Conservation (phyloP, 2,113 vertebrate genomes). For the Oreochromis aureus region DNA sequence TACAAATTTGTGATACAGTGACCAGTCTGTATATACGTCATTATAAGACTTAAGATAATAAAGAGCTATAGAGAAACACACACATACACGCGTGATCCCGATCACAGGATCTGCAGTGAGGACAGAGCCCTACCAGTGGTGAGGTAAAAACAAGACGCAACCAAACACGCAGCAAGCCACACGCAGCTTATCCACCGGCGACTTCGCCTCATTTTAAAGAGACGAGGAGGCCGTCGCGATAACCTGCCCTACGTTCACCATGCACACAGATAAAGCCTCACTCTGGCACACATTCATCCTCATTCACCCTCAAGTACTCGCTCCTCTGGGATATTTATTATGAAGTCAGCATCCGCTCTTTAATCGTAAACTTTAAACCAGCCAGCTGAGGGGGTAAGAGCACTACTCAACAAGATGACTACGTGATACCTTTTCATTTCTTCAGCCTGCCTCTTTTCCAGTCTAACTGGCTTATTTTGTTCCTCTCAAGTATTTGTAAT, state of each 20-base stretch:
- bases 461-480: conserved; percentile 1
- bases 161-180: conserved; percentile 16
- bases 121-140: conserved; percentile 41
- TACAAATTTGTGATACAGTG: conserved; percentile 78
- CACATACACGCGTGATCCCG: not conserved
- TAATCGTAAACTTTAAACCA: not conserved
- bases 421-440: not conserved
- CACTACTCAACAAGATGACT: not conserved
- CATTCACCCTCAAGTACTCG: not conserved
- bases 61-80: conserved; percentile 60
- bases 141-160: conserved; percentile 61
- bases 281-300: not conserved
- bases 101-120: conserved; percentile 39
- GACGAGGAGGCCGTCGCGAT: not conserved
- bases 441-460: not conserved
- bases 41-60: conserved; percentile 64
- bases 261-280: not conserved
- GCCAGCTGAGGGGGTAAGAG: not conserved
- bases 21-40: conserved; percentile 70
- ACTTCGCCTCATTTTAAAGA: not conserved
- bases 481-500: conserved; percentile 18
- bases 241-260: not conserved
- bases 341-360: conserved; percentile 6
- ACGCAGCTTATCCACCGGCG: not conserved
- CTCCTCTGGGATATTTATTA: not conserved